phyloP scores from a whole-genome alignment of 2,888 invertebrate genomes.

The Brassicogethes aeneus region DNA sequence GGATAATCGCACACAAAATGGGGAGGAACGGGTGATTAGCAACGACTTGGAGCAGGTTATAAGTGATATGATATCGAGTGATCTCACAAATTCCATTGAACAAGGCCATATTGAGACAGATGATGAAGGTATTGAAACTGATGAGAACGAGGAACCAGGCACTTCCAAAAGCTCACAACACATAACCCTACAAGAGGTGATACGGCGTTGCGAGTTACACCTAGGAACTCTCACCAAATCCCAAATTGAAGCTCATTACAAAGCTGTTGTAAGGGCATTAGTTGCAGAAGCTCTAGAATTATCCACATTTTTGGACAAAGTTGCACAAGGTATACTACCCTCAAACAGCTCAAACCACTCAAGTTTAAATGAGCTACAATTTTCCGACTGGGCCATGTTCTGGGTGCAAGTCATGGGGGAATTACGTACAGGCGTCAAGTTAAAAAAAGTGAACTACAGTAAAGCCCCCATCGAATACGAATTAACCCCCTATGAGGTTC shows the following conservation, averaged over 20 bases:
- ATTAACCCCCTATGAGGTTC: slow-evolving; percentile 90
- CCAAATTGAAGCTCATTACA: slow-evolving; percentile 72
- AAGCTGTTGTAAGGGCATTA: slow-evolving; percentile 85
- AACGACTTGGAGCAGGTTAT: slow-evolving; percentile 79
- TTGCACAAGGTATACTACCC: slow-evolving; percentile 60
- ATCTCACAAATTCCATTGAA: slow-evolving; percentile 9
- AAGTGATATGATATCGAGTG: slow-evolving; percentile 66
- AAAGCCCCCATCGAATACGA: slow-evolving; percentile 82
- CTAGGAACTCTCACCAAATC: slow-evolving; percentile 39
- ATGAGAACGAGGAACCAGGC: slow-evolving; percentile 54
- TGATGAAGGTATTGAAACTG: slow-evolving; percentile 86
- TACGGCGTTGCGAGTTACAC: slow-evolving; percentile 27
- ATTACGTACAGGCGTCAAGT: slow-evolving; percentile 80
- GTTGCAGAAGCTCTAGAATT: slow-evolving; percentile 88
- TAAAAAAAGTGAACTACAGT: slow-evolving; percentile 79
- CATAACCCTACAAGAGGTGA: slow-evolving; percentile 26
- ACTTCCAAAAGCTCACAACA: slow-evolving; percentile 28
- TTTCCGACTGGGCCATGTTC: slow-evolving; percentile 90
- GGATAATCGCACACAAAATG: slow-evolving; percentile 78
- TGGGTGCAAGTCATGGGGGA: slow-evolving; percentile 95
- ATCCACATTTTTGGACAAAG: slow-evolving; percentile 80
- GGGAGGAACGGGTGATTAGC: slow-evolving; percentile 80
- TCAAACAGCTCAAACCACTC: slow-evolving; percentile 54
- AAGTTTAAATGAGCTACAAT: slow-evolving; percentile 73
- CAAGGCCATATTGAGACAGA: slow-evolving; percentile 52